Percentiles rank a stretch among this genome's conserved stretches.
These are phyloP conservation scores for Tenthredo distinguenda DNA, from an alignment of 2,888 invertebrate species.

Conservation along the genomic window DNA sequence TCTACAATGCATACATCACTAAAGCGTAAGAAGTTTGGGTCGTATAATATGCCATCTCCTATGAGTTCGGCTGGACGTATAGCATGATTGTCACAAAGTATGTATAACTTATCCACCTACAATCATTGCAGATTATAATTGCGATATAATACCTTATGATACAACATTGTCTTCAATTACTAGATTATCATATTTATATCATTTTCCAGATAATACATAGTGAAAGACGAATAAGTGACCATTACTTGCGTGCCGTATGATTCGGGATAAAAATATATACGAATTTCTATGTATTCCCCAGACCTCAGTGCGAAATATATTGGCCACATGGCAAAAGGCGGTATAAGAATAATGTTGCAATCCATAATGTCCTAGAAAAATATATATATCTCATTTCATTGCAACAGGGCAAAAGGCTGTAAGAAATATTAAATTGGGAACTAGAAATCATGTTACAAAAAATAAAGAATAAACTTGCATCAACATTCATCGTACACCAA, in stretches of 20 bases:
- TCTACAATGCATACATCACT: conserved; percentile 55
- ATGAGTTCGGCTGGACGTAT: conserved; percentile 75
- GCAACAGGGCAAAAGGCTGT: not conserved
- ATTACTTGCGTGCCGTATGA: conserved; percentile 72
- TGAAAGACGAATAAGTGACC: not conserved
- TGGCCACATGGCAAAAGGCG: conserved; percentile 76
- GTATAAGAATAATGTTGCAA: conserved; percentile 68
- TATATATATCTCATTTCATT: conserved; percentile 34
- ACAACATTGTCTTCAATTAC: not conserved
- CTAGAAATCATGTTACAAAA: not conserved
- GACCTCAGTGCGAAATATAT: conserved; percentile 74
- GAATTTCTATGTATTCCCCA: conserved; percentile 73
- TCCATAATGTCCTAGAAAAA: conserved; percentile 66
- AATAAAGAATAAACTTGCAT: conserved; percentile 68
- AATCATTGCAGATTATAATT: conserved; percentile 13
- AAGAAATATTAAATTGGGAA: not conserved
- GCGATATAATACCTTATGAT: not conserved
- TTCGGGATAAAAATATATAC: conserved; percentile 74
- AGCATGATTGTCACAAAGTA: conserved; percentile 77
- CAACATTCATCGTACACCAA: conserved; percentile 75
- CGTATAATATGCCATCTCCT: conserved; percentile 77
- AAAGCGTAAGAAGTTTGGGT: conserved; percentile 63
- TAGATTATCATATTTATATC: conserved; percentile 30
- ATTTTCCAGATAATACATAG: not conserved
- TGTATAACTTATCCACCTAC: conserved; percentile 75